A percentile compares a stretch with the other conserved stretches of the same genome.
Evolutionary conservation across 2,113 vertebrate species (phyloP).

Genomic region (Danionella cerebrum): DNA sequence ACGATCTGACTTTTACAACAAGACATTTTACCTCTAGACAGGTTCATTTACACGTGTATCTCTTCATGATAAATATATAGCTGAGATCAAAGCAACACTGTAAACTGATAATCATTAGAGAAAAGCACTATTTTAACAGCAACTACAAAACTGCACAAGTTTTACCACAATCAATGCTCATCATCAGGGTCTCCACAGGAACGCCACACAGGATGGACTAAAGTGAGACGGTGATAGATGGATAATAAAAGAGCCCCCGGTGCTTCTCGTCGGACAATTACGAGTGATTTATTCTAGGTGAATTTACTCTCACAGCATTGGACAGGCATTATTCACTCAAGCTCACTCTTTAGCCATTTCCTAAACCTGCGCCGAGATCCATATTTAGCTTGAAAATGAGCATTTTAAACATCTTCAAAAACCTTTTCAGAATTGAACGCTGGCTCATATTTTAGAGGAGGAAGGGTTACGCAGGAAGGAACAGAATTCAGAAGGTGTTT

Average conservation of each 20-base stretch:
- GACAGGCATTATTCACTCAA: neutral
- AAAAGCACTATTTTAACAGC: neutral
- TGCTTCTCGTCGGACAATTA: slow-evolving; percentile 61
- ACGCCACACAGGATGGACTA: neutral
- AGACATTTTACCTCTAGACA: neutral
- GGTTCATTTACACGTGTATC: neutral
- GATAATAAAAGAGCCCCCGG: slow-evolving; percentile 8
- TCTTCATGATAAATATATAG: too few species aligned
- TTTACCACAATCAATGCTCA: neutral
- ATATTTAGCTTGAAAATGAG: too few species aligned
- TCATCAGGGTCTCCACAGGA: slow-evolving; percentile 4
- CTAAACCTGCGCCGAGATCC: too few species aligned
- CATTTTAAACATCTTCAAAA: too few species aligned
- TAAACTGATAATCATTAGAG: too few species aligned
- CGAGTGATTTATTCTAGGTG: slow-evolving; percentile 58
- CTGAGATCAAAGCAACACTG: too few species aligned
- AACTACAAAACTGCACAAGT: neutral
- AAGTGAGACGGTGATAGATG: slow-evolving; percentile 16
- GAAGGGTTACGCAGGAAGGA: neutral
- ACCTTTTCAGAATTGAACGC: too few species aligned
- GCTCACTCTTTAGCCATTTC: neutral
- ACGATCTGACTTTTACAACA: neutral
- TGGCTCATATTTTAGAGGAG: too few species aligned
- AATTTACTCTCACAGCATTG: neutral
- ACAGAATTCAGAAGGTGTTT: neutral